These are phyloP conservation scores for Emydoidea blandingii DNA, from an alignment of 2,797 vertebrate genomes.

Conservation along the genomic window DNA sequence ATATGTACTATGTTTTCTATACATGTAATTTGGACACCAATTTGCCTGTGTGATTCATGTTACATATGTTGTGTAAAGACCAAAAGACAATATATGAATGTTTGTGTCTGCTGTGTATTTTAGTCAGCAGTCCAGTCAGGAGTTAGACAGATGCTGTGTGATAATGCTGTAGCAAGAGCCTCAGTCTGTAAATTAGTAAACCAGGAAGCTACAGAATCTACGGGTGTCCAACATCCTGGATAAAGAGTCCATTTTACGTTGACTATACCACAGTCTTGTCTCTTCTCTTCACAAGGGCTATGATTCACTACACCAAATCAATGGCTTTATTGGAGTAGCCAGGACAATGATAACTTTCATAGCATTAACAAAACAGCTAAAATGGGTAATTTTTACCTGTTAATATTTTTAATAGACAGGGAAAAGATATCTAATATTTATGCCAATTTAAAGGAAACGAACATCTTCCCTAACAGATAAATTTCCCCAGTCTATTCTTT, in stretches of 20 bases:
- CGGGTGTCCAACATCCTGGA: background rate
- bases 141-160: fast-evolving
- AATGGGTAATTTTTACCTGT: background rate
- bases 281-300: background rate
- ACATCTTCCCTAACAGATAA: background rate
- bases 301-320: background rate
- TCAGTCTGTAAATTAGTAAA: background rate
- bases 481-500: background rate
- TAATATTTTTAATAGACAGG: background rate
- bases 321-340: background rate
- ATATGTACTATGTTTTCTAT: background rate
- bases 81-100: background rate
- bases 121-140: fast-evolving
- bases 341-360: background rate
- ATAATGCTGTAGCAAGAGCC: fast-evolving
- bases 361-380: background rate
- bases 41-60: background rate
- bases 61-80: background rate
- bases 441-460: background rate
- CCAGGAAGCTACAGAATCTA: background rate
- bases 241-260: background rate
- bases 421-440: background rate
- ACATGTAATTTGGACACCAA: background rate
- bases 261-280: fast-evolving
- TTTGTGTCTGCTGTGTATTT: fast-evolving